Percentiles rank a stretch among this genome's conserved stretches.
These are phyloP conservation scores for Andrena cerasifolii DNA, from an alignment of 1,140 invertebrate species.

Conservation along the genomic window DNA sequence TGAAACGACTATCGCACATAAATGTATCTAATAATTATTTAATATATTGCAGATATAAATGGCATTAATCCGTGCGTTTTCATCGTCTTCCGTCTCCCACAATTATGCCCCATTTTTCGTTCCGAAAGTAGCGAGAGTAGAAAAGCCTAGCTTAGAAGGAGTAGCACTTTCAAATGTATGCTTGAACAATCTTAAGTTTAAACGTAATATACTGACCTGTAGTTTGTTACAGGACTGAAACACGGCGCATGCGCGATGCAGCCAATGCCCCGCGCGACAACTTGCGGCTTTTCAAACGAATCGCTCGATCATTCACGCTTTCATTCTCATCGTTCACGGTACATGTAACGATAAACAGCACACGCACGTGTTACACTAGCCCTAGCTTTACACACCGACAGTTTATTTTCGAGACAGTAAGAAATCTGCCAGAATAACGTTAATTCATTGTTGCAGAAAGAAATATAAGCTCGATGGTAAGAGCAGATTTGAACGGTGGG, in stretches of 20 bases:
- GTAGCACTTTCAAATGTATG: no score
- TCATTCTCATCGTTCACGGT: neutral
- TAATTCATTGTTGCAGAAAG: neutral
- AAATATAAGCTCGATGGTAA: neutral
- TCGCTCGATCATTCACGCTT: no score
- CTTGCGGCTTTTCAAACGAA: neutral
- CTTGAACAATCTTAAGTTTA: neutral
- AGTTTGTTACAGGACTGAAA: neutral
- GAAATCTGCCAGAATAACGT: no score
- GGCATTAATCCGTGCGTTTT: slow-evolving; percentile 38
- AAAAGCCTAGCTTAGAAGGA: no score
- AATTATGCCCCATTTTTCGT: neutral
- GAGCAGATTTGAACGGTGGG: slow-evolving; percentile 2
- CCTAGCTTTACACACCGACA: no score
- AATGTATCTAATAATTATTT: slow-evolving; percentile 78
- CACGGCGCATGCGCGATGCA: neutral
- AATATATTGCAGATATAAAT: slow-evolving; percentile 77
- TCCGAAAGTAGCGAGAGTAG: neutral
- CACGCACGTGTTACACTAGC: no score
- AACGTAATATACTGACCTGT: neutral
- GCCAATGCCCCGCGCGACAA: neutral
- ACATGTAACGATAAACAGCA: neutral
- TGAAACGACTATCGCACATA: slow-evolving; percentile 72
- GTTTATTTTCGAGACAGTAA: no score
- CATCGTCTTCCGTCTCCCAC: neutral